Evolutionary conservation across 1,140 invertebrate species (phyloP), one percentile per base, ranked within the genome.

Genomic region (Drosophila hydei): DNA sequence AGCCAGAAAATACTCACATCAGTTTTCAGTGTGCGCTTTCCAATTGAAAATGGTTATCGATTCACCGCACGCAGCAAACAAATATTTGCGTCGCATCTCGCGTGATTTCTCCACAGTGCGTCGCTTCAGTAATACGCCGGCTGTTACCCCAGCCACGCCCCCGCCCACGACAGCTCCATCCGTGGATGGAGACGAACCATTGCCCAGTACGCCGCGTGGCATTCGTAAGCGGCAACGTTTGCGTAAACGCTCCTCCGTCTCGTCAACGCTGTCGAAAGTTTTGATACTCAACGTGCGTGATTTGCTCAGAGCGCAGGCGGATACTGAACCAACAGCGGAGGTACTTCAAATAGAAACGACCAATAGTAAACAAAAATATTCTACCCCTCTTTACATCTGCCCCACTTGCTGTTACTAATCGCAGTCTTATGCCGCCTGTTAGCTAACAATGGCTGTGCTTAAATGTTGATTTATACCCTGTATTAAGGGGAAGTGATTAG

Each of bases 251-350:
- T 91, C 90, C 18, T 91, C 90, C 1, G 75, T 91, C 33, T 91
- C 90, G 38, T 91, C 90, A 47, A 90, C 90, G 8, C 67, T 91
- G 19, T 91, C 90, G 7, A 90, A 90, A 81, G 89, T 91, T 45
- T 71, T 91, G n/a, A 90, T 91, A 75, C 77, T 91, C 36, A 91
- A 91, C 58, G 90, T 91, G 51, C 83, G 90, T 23, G 90, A 91
- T 79, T 87, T 91, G 75, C 68, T 91, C 40, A 84, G 63, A 69
- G 68, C 72, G 11, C 73, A 81, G 12, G 54, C 84, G 21, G 61
- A 70, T 61, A 69, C 48, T 48, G 73, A 74, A 5, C 61, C 59
- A 4, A 16, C 47, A 0, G 42, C 68, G 52, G 84, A 90, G 89
- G 89, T 90, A 89, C 43, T 42, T 9, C 4, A 38, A 62, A 48